Conservation (phyloP, 2,797 vertebrate species). For the Mus caroli region DNA sequence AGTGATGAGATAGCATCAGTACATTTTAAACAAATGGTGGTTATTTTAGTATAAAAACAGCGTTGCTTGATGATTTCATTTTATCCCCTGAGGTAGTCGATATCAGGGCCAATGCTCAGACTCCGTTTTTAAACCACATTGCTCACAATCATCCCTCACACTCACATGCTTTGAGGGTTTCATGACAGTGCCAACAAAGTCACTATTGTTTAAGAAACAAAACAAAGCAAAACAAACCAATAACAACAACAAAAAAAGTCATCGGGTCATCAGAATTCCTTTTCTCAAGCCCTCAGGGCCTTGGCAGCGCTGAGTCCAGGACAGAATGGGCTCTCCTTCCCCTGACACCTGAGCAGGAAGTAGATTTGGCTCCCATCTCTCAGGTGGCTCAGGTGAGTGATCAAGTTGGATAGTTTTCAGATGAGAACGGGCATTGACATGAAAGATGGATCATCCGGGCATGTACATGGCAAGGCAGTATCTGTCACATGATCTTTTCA, state of each 20-base stretch:
- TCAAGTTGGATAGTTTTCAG: neutral
- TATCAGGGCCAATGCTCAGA: neutral
- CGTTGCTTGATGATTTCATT: neutral
- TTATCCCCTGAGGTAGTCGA: neutral
- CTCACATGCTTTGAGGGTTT: neutral
- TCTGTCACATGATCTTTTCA: neutral
- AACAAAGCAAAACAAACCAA: neutral
- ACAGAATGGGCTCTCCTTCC: neutral
- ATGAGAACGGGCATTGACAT: neutral
- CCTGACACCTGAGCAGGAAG: neutral
- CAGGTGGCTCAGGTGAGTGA: neutral
- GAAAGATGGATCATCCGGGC: neutral
- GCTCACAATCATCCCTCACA: neutral
- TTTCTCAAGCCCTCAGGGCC: neutral
- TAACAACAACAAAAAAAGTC: neutral
- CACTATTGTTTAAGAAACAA: constrained; percentile 12
- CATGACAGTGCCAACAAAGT: neutral
- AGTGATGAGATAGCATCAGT: neutral
- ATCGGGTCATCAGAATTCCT: neutral
- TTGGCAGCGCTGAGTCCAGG: neutral
- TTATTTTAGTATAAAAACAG: constrained; percentile 4
- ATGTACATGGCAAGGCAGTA: neutral
- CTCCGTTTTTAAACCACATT: neutral
- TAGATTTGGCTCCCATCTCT: neutral
- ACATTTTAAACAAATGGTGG: neutral